Evolutionary conservation across 1,140 invertebrate genomes (phyloP).

Genomic region (Leptinotarsa lineolata): DNA sequence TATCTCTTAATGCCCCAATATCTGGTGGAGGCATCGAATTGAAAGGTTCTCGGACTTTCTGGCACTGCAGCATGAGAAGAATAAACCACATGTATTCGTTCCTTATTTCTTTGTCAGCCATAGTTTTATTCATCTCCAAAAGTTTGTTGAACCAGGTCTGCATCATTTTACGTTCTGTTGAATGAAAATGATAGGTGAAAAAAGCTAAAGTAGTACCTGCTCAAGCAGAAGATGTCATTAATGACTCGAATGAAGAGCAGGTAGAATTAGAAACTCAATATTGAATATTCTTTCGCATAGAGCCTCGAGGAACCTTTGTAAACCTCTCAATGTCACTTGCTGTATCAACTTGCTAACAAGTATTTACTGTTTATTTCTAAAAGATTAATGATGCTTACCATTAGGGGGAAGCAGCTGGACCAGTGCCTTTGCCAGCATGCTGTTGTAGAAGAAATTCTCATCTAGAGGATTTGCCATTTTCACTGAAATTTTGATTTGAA

Average conservation of each 20-base stretch:
- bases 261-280: too few species aligned
- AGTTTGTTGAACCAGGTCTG: constrained; percentile 52
- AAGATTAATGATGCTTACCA: constrained; percentile 35
- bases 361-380: background rate
- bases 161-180: constrained; percentile 48
- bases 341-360: too few species aligned
- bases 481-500: constrained; percentile 27
- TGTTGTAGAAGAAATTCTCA: constrained; percentile 54
- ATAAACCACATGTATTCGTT: constrained; percentile 58
- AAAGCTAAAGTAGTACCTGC: too few species aligned
- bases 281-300: too few species aligned
- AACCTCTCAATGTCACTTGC: too few species aligned
- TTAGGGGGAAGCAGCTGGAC: constrained; percentile 46
- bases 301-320: too few species aligned
- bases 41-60: constrained; percentile 53
- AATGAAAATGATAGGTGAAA: background rate
- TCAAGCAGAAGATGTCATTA: too few species aligned
- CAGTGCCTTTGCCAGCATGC: constrained; percentile 52
- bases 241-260: too few species aligned
- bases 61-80: constrained; percentile 54
- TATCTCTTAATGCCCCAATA: constrained; percentile 49
- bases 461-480: constrained; percentile 34
- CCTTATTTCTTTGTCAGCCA: constrained; percentile 46
- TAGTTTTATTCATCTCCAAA: constrained; percentile 40
- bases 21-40: constrained; percentile 47